These are phyloP conservation scores for Bradypodion ventrale DNA, from an alignment of 2,797 vertebrate species.

Conservation along the genomic window DNA sequence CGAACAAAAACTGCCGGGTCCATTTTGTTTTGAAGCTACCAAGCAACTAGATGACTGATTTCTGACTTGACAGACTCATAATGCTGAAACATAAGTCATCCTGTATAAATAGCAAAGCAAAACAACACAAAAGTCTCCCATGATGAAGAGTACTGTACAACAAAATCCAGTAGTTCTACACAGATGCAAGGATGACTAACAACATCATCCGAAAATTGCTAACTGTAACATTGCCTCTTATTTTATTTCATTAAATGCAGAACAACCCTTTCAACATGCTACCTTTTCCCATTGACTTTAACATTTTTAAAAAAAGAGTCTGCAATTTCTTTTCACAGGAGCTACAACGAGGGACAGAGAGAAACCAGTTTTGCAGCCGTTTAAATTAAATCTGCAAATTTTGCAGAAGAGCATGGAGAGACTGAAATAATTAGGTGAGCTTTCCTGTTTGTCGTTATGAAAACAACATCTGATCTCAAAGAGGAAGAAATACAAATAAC, in stretches of 20 bases:
- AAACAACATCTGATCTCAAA: constrained; percentile 43
- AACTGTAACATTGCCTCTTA: constrained; percentile 3
- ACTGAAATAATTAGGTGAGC: constrained; percentile 50
- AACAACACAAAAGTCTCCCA: background rate
- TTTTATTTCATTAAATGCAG: constrained; percentile 8
- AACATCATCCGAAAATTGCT: constrained; percentile 56
- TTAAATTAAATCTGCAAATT: constrained; percentile 1
- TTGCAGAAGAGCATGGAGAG: constrained; percentile 7
- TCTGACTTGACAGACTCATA: constrained; percentile 40
- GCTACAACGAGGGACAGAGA: constrained; percentile 33
- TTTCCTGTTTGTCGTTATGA: constrained; percentile 51
- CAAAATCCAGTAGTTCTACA: background rate
- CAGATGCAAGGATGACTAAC: constrained; percentile 25
- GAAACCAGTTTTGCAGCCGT: constrained; percentile 41
- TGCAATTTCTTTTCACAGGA: too few relatives aligned
- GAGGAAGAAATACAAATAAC: background rate
- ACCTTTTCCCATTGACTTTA: constrained; percentile 34
- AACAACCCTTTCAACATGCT: constrained; percentile 50
- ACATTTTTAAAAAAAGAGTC: too few relatives aligned
- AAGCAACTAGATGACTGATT: constrained; percentile 31
- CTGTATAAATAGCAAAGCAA: constrained; percentile 16
- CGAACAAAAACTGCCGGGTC: background rate
- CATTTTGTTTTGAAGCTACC: constrained; percentile 21
- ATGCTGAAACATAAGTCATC: constrained; percentile 12
- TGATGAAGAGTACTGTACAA: background rate